Percentiles rank a stretch among this genome's conserved stretches.
phyloP scores from a whole-genome alignment of 35 echinoderm and acorn worm species.

The Ophiothrix spiculata region DNA sequence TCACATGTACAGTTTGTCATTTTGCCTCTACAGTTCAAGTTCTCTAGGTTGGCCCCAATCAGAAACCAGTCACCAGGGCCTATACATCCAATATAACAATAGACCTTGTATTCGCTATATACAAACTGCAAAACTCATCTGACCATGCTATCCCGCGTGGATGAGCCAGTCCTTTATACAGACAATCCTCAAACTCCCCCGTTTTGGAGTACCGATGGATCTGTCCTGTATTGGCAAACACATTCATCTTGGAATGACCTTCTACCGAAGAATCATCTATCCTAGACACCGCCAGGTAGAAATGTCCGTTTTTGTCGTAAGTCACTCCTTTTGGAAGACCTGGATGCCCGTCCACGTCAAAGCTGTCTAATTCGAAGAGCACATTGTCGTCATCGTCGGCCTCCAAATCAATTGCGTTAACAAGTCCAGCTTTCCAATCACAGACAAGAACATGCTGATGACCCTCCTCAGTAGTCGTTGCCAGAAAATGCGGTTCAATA shows the following conservation, averaged over 20 bases:
- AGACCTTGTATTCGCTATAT: not conserved
- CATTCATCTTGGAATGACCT: slow-evolving; percentile 2
- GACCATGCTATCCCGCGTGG: not conserved
- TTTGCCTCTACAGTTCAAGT: too few relatives aligned
- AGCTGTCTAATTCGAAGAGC: not conserved
- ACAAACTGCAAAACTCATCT: not conserved
- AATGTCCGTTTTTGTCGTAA: not conserved
- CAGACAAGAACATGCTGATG: not conserved
- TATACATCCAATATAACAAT: not conserved
- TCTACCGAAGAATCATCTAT: not conserved
- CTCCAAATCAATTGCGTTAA: not conserved
- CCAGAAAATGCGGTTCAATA: not conserved
- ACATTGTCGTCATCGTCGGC: slow-evolving; percentile 9
- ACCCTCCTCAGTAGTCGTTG: not conserved
- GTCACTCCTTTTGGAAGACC: not conserved
- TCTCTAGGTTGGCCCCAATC: too few relatives aligned
- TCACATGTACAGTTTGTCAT: too few relatives aligned
- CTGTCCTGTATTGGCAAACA: not conserved
- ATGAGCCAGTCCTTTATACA: not conserved
- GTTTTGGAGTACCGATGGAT: not conserved
- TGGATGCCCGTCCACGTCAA: not conserved
- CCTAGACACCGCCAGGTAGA: not conserved
- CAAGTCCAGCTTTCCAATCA: not conserved
- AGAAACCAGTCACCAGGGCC: too few relatives aligned
- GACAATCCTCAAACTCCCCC: not conserved